phyloP scores from a whole-genome alignment of 2,113 vertebrate species.

The Cyprinus carpio region DNA sequence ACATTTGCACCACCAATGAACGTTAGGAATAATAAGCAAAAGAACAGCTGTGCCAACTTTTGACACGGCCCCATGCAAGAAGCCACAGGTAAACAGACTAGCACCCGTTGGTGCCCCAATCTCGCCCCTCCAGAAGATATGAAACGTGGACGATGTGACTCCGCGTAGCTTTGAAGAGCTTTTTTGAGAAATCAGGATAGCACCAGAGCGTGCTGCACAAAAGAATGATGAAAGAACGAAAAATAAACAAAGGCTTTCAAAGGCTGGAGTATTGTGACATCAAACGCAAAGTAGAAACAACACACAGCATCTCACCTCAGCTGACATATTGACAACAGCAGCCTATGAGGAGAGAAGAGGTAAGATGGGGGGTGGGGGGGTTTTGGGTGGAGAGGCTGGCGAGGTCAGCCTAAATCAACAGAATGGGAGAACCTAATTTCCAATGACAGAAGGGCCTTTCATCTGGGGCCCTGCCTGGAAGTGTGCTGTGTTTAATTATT shows the following conservation, averaged over 20 bases:
- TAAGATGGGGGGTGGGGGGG: slow-evolving; percentile 20
- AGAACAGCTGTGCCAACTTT: background rate
- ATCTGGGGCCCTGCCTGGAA: slow-evolving; percentile 80
- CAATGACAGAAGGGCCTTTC: slow-evolving; percentile 83
- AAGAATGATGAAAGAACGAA: slow-evolving; percentile 48
- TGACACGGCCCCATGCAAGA: background rate
- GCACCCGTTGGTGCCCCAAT: background rate
- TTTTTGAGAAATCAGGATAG: slow-evolving; percentile 15
- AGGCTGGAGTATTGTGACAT: slow-evolving; percentile 46
- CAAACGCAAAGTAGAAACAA: slow-evolving; percentile 39
- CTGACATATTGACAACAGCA: slow-evolving; percentile 61
- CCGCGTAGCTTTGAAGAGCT: slow-evolving; percentile 34
- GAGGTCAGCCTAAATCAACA: slow-evolving; percentile 69
- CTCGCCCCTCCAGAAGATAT: background rate
- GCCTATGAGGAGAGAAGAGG: slow-evolving; percentile 30
- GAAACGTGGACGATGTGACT: background rate
- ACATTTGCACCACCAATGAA: background rate
- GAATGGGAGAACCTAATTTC: slow-evolving; percentile 77
- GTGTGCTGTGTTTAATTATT: slow-evolving; percentile 87
- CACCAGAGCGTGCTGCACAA: slow-evolving; percentile 8
- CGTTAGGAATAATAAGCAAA: background rate
- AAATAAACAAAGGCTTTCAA: slow-evolving; percentile 45
- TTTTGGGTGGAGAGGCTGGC: slow-evolving; percentile 3
- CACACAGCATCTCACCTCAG: slow-evolving; percentile 45
- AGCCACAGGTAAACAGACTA: background rate